Conservation (phyloP, 2,888 invertebrate species). For the Drosophila nigricruria region DNA sequence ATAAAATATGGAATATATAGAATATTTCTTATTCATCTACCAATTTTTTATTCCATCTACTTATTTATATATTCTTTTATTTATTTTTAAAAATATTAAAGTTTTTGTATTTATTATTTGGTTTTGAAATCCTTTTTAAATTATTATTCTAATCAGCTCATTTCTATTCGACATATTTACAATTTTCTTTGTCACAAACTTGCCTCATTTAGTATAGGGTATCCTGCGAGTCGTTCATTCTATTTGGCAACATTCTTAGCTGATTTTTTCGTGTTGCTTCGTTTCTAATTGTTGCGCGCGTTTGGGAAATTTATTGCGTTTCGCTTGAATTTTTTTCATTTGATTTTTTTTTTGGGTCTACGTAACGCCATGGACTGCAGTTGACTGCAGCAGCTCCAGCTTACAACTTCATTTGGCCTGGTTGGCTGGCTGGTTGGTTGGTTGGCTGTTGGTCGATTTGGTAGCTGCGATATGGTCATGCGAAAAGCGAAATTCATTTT, state of each 20-base stretch:
- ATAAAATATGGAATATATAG: too few species aligned
- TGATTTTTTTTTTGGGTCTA: constrained; percentile 34
- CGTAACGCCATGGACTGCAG: constrained; percentile 55
- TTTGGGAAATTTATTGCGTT: constrained; percentile 80
- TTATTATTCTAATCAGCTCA: too few species aligned
- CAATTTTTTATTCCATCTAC: too few species aligned
- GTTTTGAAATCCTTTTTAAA: too few species aligned
- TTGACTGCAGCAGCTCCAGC: constrained; percentile 11
- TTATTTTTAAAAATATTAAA: too few species aligned
- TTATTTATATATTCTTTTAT: too few species aligned
- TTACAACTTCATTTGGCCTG: constrained; percentile 59
- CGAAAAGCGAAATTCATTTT: constrained; percentile 79
- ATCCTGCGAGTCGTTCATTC: constrained; percentile 4
- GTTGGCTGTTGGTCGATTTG: constrained; percentile 54
- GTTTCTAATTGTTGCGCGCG: constrained; percentile 81
- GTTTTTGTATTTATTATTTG: too few species aligned
- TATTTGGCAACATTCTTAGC: constrained; percentile 31
- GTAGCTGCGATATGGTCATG: constrained; percentile 65
- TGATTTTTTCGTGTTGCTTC: constrained; percentile 49
- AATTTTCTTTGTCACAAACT: too few species aligned
- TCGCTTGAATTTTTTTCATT: constrained; percentile 52
- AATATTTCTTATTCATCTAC: too few species aligned
- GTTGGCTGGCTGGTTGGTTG: constrained; percentile 26
- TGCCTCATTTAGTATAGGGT: constrained; percentile 27
- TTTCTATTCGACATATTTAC: too few species aligned